These are phyloP conservation scores for Agonopterix subpropinquella DNA, from an alignment of 2,888 invertebrate species.

Conservation along the genomic window DNA sequence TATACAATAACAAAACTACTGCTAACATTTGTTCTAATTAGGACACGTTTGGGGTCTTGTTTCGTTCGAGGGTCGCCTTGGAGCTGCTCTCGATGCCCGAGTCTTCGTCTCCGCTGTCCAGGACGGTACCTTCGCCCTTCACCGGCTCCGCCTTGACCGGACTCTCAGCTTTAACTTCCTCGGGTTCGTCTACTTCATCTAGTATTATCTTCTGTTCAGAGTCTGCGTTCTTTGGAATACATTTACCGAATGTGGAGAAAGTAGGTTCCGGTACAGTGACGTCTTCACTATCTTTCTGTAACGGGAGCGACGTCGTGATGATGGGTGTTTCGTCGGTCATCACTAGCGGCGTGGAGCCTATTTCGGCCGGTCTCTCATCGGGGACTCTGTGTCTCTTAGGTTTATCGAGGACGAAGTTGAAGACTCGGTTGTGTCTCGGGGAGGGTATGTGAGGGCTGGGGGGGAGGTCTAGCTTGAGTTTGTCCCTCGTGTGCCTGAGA, in stretches of 20 bases:
- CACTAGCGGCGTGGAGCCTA: constrained; percentile 44
- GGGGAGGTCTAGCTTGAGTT: constrained; percentile 81
- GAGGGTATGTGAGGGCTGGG: constrained; percentile 71
- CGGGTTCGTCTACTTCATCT: constrained; percentile 24
- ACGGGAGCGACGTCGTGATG: constrained; percentile 36
- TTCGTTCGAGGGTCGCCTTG: constrained; percentile 74
- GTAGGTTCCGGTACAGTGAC: constrained; percentile 59
- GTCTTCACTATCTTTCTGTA: constrained; percentile 39
- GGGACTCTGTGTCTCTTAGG: constrained; percentile 38
- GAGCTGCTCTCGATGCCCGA: constrained; percentile 80
- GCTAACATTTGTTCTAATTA: constrained; percentile 23
- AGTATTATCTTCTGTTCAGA: constrained; percentile 49
- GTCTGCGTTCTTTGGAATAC: constrained; percentile 33
- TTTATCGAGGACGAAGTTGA: constrained; percentile 61
- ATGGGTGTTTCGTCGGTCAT: constrained; percentile 64
- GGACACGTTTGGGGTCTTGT: constrained; percentile 43
- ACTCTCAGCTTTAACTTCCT: constrained; percentile 33
- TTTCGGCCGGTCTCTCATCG: constrained; percentile 18
- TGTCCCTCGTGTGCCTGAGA: constrained; percentile 82
- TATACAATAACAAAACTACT: constrained; percentile 21
- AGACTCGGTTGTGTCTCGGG: constrained; percentile 55
- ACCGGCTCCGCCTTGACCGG: constrained; percentile 41
- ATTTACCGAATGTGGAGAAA: constrained; percentile 77
- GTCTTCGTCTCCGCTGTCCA: constrained; percentile 80
- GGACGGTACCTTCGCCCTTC: constrained; percentile 75